Evolutionary conservation across 2,888 invertebrate genomes (phyloP), one percentile per base, ranked within the genome.

Genomic region (Patella ulyssiponensis): DNA sequence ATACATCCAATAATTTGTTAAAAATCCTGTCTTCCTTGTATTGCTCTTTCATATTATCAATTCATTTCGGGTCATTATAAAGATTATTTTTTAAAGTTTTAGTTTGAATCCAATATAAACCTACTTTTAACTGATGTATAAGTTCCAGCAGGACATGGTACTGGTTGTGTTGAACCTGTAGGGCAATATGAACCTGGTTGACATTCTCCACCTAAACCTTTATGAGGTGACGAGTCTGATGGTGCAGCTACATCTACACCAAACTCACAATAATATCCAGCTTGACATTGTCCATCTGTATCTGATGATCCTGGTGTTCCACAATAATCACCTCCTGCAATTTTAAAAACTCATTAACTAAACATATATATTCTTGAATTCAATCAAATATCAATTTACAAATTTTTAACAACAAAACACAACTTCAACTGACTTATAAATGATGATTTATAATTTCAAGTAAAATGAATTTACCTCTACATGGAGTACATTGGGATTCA

Each of bases 131-230:
- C 82, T 52, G 80, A 75, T 51, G 85, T 87, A 82, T 86, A 90
- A 9, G 86, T 84, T 71, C 91, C 91, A 27, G 90, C 82, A n/a
- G 85, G 76, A 82, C 90, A 90, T 51, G 85, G 78, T 23, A 81
- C 80, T 1, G 88, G 86, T 17, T 75, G 27, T 7, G 86, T 52
- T 2, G 88, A 85, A 20, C 89, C 89, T n/a, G 74, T 74, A 9
- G 90, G 89, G 80, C 91, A 91, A 83, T 88, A 90, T 69, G 83
- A 83, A 1, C 90, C 91, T 0, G 82, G 79, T 5, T 88, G 86
- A 77, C 90, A 90, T 71, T 85, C 84, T 0, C 81, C 88, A 12
- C 90, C 90, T 4, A 80, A 78, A 1, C 90, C 90, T 52, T 83
- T 87, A 80, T 86, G 85, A 7, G 77, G 23, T 1, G 78, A 76